Evolutionary conservation across 2,888 invertebrate genomes (phyloP).

Genomic region (Antheraea yamamai): DNA sequence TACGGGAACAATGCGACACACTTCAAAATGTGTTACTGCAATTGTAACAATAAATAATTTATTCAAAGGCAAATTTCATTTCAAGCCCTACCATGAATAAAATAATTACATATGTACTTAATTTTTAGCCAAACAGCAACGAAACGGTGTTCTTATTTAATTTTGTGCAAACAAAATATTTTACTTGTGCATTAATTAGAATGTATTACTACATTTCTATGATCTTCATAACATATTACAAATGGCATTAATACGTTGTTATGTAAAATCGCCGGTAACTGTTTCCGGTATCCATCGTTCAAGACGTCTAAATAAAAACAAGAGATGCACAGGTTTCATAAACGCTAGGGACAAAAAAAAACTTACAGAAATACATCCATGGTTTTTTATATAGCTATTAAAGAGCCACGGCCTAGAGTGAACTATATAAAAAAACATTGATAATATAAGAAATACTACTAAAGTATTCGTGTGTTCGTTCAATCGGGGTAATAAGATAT

Average conservation of each 20-base stretch:
- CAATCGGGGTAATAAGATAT: conserved; percentile 31
- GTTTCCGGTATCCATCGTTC: background rate
- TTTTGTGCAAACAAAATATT: too few relatives aligned
- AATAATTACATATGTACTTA: too few relatives aligned
- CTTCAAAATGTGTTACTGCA: too few relatives aligned
- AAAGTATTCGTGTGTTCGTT: conserved; percentile 34
- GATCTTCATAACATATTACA: too few relatives aligned
- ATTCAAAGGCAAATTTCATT: too few relatives aligned
- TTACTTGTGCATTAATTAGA: too few relatives aligned
- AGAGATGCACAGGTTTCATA: background rate
- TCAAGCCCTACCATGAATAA: too few relatives aligned
- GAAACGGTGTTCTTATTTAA: too few relatives aligned
- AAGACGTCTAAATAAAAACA: background rate
- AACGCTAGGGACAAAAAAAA: background rate
- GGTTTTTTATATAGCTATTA: background rate
- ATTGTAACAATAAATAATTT: too few relatives aligned
- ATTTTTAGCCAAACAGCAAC: too few relatives aligned
- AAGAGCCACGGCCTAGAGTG: background rate
- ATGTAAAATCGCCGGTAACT: background rate
- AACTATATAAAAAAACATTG: background rate
- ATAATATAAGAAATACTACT: conserved; percentile 23
- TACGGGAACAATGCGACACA: too few relatives aligned
- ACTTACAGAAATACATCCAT: background rate
- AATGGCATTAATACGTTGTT: background rate
- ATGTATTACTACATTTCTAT: too few relatives aligned